phyloP scores from a whole-genome alignment of 53 echinoderm and acorn worm genomes.

The Antedon mediterranea region DNA sequence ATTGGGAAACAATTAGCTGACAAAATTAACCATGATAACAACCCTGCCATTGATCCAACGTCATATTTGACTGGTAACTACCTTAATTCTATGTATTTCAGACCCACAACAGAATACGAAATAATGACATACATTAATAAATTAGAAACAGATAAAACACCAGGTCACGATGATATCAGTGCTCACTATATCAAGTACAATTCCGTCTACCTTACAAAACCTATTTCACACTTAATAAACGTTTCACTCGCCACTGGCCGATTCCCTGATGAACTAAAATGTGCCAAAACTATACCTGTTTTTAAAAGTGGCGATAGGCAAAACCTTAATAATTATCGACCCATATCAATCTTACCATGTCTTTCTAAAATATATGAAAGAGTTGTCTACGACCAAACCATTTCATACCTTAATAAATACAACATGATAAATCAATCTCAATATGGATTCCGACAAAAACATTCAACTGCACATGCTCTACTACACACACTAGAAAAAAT shows the following conservation, averaged over 20 bases:
- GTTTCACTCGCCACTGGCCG: background rate
- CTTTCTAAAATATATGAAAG: background rate
- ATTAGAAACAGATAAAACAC: too few species aligned
- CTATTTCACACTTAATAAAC: background rate
- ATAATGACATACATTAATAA: too few species aligned
- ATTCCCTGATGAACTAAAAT: background rate
- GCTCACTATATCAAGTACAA: background rate
- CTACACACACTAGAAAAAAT: background rate
- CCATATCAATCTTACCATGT: slow-evolving; percentile 1
- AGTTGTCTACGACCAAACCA: background rate
- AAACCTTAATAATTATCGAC: background rate
- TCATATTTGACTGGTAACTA: too few species aligned
- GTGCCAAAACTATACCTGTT: background rate
- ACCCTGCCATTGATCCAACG: too few species aligned
- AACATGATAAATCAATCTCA: background rate
- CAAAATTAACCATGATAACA: too few species aligned
- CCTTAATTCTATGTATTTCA: too few species aligned
- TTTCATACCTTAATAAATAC: background rate
- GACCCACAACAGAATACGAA: too few species aligned
- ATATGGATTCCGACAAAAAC: background rate
- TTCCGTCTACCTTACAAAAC: background rate
- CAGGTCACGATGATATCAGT: too few species aligned
- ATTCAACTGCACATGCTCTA: background rate
- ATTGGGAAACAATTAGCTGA: too few species aligned
- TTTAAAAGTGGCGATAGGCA: background rate